phyloP scores from a whole-genome alignment of 2,888 invertebrate species.

The Harpalus rufipes region DNA sequence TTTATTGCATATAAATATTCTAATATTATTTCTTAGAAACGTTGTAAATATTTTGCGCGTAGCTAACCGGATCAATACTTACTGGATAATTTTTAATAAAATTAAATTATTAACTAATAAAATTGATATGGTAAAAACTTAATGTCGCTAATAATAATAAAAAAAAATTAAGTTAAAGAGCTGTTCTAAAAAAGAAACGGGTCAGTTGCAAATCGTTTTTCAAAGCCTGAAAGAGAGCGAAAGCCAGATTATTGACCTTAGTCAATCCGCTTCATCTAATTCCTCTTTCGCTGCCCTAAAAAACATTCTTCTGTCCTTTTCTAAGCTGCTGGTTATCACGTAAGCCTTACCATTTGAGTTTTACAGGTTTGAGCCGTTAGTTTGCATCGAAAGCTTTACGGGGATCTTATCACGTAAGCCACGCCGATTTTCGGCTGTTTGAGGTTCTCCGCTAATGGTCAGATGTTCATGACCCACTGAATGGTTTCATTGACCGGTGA shows the following conservation, averaged over 20 bases:
- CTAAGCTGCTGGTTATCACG: neutral
- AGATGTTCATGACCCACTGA: constrained; percentile 18
- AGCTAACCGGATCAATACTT: neutral
- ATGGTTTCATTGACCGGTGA: constrained; percentile 15
- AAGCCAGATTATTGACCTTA: constrained; percentile 19
- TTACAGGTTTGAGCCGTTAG: neutral
- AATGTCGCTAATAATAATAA: neutral
- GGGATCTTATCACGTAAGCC: constrained; percentile 17
- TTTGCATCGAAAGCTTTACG: neutral
- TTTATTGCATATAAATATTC: constrained; percentile 19
- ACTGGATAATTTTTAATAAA: neutral
- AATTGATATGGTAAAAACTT: too few relatives aligned
- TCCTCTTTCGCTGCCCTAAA: neutral
- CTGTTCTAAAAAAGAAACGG: neutral
- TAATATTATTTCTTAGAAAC: constrained; percentile 5
- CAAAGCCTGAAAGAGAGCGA: neutral
- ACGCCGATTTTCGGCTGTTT: neutral
- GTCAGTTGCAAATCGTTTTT: neutral
- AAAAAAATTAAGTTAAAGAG: neutral
- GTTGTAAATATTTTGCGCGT: neutral
- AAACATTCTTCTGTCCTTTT: constrained; percentile 4
- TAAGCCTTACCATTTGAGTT: constrained; percentile 8
- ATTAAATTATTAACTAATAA: too few relatives aligned
- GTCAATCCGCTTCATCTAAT: neutral
- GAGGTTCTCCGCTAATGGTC: neutral